phyloP scores from a whole-genome alignment of 2,113 vertebrate species.

The Carassius auratus region DNA sequence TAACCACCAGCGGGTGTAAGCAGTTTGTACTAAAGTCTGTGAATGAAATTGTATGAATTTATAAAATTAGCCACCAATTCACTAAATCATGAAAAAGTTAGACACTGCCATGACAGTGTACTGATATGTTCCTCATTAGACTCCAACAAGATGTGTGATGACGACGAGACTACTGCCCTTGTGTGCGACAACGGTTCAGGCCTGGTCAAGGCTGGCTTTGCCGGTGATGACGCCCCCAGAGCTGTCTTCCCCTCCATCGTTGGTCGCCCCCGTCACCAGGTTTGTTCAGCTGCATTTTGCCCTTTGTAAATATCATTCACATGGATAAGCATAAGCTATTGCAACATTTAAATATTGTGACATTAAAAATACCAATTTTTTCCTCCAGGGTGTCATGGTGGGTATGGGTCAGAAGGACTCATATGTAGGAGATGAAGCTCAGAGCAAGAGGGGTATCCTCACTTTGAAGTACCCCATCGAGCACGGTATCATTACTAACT shows the following conservation, averaged over 20 bases:
- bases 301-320: background rate
- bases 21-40: no score
- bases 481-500: conserved; percentile 99
- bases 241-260: conserved; percentile 99
- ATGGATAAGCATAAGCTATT: background rate
- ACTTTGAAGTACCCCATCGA: conserved; percentile 99
- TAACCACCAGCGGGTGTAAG: no score
- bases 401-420: conserved; percentile 99
- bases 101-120: background rate
- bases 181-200: conserved; percentile 99
- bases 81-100: background rate
- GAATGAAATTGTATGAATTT: no score
- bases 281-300: conserved; percentile 60
- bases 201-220: conserved; percentile 98
- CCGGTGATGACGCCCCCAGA: conserved; percentile 96
- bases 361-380: background rate
- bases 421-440: conserved; percentile 98
- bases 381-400: conserved; percentile 95
- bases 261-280: conserved; percentile 97
- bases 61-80: no score
- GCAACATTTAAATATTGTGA: background rate
- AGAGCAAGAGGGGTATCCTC: conserved; percentile 99
- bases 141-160: conserved; percentile 92
- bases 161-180: conserved; percentile 97
- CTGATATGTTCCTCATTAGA: conserved; percentile 63